Conservation (phyloP, 64 coral and sea anemone species). For the Porites australiensis region DNA sequence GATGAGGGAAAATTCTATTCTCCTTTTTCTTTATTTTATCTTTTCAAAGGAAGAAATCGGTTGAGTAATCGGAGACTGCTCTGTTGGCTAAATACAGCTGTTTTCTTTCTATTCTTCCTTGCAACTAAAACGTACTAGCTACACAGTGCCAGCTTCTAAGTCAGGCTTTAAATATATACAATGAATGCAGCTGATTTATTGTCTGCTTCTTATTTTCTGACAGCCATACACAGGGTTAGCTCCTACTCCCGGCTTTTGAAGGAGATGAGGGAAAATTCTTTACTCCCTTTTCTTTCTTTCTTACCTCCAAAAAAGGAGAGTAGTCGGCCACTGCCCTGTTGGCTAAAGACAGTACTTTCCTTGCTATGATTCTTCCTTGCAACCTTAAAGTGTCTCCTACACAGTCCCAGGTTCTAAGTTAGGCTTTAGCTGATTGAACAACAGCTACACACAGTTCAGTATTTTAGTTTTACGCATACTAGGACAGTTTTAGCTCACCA, state of each 20-base stretch:
- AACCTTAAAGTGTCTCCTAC: too few relatives aligned
- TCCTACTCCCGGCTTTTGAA: background rate
- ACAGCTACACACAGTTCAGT: too few relatives aligned
- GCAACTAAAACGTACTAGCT: background rate
- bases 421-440: too few relatives aligned
- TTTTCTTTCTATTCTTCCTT: background rate
- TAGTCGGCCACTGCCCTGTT: background rate
- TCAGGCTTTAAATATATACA: too few relatives aligned
- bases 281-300: background rate
- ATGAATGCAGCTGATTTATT: too few relatives aligned
- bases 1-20: background rate
- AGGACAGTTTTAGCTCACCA: too few relatives aligned
- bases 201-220: background rate
- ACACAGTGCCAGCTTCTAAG: too few relatives aligned
- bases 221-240: conserved; percentile 9
- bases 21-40: background rate
- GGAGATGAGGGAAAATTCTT: too few relatives aligned
- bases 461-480: too few relatives aligned
- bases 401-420: too few relatives aligned
- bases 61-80: conserved; percentile 25
- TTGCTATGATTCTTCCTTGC: too few relatives aligned
- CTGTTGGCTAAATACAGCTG: background rate
- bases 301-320: background rate
- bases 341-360: too few relatives aligned
- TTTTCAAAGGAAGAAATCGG: background rate